Evolutionary conservation across 2,113 vertebrate species (phyloP).

Genomic region (Caranx ignobilis): DNA sequence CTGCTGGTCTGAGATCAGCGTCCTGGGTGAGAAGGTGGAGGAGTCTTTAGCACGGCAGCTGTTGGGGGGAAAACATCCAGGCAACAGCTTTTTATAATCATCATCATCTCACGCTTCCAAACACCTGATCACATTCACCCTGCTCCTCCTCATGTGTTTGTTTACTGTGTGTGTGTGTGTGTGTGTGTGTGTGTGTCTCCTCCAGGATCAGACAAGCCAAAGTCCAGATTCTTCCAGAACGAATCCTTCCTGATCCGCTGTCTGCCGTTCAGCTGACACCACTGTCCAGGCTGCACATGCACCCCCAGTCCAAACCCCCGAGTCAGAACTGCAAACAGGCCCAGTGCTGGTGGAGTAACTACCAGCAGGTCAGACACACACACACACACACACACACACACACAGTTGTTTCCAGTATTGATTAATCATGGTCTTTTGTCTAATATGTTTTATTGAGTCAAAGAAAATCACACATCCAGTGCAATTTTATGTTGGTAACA

Average conservation of each 20-base stretch:
- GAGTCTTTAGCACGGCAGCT: neutral
- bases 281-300: slow-evolving; percentile 85
- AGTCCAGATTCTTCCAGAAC: slow-evolving; percentile 96
- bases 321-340: slow-evolving; percentile 83
- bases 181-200: slow-evolving; percentile 24
- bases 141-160: neutral
- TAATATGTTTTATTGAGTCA: no score
- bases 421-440: no score
- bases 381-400: neutral
- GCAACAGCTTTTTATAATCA: slow-evolving; percentile 26
- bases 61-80: slow-evolving; percentile 13
- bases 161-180: neutral
- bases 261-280: slow-evolving; percentile 89
- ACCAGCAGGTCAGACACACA: slow-evolving; percentile 88
- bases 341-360: slow-evolving; percentile 89
- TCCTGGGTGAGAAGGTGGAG: neutral
- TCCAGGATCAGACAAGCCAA: slow-evolving; percentile 94
- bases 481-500: no score
- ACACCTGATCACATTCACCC: slow-evolving; percentile 15
- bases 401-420: no score
- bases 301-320: slow-evolving; percentile 82
- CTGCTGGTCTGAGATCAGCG: neutral
- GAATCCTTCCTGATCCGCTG: slow-evolving; percentile 92
- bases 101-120: slow-evolving; percentile 16
- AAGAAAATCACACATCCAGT: no score